Evolutionary conservation across 2,888 invertebrate species (phyloP).

Genomic region (Hirtodrosophila confusa): DNA sequence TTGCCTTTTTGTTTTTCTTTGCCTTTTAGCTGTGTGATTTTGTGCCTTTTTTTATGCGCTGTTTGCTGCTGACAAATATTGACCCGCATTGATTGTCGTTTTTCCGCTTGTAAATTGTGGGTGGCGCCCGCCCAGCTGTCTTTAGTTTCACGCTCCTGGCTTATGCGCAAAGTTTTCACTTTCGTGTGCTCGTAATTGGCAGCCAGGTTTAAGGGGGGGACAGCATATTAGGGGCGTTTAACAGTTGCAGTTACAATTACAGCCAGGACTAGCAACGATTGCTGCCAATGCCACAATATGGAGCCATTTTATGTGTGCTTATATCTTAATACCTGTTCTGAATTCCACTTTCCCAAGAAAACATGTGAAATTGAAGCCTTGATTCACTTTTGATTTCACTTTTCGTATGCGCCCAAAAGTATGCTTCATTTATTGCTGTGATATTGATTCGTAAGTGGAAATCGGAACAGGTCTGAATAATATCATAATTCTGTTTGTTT

Average conservation of each 20-base stretch:
- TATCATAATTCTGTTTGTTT: constrained; percentile 32
- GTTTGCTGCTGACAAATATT: constrained; percentile 73
- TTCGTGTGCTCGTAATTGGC: constrained; percentile 63
- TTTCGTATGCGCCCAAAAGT: too few species aligned
- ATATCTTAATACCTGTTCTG: too few species aligned
- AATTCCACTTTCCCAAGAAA: too few species aligned
- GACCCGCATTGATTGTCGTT: constrained; percentile 83
- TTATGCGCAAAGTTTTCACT: constrained; percentile 65
- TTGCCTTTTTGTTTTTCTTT: constrained; percentile 46
- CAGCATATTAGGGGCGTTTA: constrained; percentile 38
- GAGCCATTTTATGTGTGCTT: constrained; percentile 48
- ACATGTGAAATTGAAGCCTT: too few species aligned
- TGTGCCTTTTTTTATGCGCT: constrained; percentile 61
- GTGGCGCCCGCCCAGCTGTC: constrained; percentile 17
- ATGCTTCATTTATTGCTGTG: too few species aligned
- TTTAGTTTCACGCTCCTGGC: constrained; percentile 48
- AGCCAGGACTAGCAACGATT: background rate
- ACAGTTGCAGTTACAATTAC: constrained; percentile 28
- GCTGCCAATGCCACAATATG: constrained; percentile 38
- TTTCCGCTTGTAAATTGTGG: constrained; percentile 81
- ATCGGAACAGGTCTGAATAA: background rate
- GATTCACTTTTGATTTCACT: too few species aligned
- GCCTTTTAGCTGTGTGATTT: constrained; percentile 66
- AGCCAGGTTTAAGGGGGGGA: background rate
- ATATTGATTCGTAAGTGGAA: too few species aligned